Evolutionary conservation across 2,888 invertebrate species (phyloP).

Genomic region (Agrochola litura): DNA sequence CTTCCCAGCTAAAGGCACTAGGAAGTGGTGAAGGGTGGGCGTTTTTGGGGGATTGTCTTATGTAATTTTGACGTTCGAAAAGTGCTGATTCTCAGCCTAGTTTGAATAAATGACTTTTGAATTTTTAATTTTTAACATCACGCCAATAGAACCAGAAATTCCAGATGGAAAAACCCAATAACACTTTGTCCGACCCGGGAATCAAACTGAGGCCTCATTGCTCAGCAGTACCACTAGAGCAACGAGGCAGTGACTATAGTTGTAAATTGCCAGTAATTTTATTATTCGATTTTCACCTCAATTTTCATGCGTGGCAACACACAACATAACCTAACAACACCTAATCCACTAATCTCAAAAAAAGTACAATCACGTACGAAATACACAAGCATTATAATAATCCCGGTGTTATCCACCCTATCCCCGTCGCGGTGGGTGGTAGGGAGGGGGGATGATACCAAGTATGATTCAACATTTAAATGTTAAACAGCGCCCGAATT

Average conservation of each 20-base stretch:
- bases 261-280: background rate
- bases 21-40: too few relatives aligned
- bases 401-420: constrained; percentile 74
- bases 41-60: too few relatives aligned
- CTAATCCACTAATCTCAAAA: constrained; percentile 24
- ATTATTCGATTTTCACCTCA: background rate
- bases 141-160: too few relatives aligned
- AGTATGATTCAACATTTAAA: constrained; percentile 88
- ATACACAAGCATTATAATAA: constrained; percentile 54
- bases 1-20: too few relatives aligned
- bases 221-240: too few relatives aligned
- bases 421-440: constrained; percentile 51
- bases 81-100: too few relatives aligned
- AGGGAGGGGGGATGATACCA: constrained; percentile 60
- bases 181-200: too few relatives aligned
- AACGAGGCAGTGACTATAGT: background rate
- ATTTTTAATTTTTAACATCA: too few relatives aligned
- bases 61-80: too few relatives aligned
- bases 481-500: constrained; percentile 88
- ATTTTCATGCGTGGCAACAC: constrained; percentile 4
- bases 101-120: too few relatives aligned
- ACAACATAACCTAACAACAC: constrained; percentile 4
- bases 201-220: too few relatives aligned
- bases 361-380: constrained; percentile 56
- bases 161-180: too few relatives aligned